Evolutionary conservation across 2,113 vertebrate genomes (phyloP).

Genomic region (Periophthalmodon schlosseri): DNA sequence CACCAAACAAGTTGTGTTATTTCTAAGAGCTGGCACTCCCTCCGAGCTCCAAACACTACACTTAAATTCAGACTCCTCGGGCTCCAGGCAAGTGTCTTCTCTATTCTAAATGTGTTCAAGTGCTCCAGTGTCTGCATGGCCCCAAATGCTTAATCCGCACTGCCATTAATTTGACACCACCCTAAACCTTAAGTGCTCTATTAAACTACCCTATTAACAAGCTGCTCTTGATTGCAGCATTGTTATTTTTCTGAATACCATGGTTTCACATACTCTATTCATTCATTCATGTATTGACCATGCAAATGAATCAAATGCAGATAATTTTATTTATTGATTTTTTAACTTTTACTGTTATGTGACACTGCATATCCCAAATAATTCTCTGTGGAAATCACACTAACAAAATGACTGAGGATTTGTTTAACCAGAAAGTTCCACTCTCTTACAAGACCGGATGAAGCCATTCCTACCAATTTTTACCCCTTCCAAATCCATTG

Average conservation of each 20-base stretch:
- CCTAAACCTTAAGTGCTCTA: not conserved
- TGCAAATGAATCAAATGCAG: not conserved
- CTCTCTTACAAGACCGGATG: no score
- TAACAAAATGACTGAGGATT: not conserved
- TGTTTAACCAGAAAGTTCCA: no score
- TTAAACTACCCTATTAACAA: not conserved
- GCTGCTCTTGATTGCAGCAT: not conserved
- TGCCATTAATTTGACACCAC: not conserved
- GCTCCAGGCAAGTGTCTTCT: not conserved
- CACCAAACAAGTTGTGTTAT: not conserved
- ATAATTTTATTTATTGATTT: not conserved
- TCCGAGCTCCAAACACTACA: not conserved
- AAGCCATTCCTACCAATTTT: no score
- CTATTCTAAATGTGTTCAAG: not conserved
- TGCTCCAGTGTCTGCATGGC: not conserved
- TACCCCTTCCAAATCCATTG: no score
- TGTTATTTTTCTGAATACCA: not conserved
- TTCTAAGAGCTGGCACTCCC: slow-evolving; percentile 1
- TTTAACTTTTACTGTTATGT: not conserved
- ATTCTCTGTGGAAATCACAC: not conserved
- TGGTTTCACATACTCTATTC: not conserved
- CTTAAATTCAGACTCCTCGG: not conserved
- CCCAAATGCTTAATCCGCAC: not conserved
- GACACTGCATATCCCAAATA: not conserved
- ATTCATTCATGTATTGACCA: not conserved